Evolutionary conservation across 2,113 vertebrate species (phyloP), one percentile per base, ranked within the genome.

Genomic region (Cyprinodon tularosa): DNA sequence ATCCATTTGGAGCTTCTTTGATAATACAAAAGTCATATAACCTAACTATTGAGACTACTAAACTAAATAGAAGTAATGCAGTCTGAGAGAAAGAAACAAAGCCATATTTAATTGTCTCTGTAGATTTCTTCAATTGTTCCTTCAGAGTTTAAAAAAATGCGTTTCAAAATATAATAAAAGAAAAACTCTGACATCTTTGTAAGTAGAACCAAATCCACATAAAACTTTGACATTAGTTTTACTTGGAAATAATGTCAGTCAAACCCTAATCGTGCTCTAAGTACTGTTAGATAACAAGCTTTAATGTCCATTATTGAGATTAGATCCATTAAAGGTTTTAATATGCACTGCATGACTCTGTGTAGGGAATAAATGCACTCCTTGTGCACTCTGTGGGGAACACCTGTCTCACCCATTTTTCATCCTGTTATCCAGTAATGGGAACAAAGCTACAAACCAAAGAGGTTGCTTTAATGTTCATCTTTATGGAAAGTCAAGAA

Each of bases 251-350:
- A 60, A 11, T 29, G 37, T 68, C 60, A 15, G 37, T 40, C 45
- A 29, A 53, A 57, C 37, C n/a, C 53, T 62, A 69, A 47, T 50
- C 40, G 67, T 8, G 65, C 63, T 53, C 45, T 50, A 38, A 63
- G 13, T 40, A 20, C 47, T 63, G 15, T 42, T 14, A 42, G 47
- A 39, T 63, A 64, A 69, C 60, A 13, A 63, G 60, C 60, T 63
- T 57, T 39, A 12, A 63, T 69, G 60, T 47, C 62, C 66, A 53
- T 20, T 69, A 64, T 44, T 68, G 59, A 63, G 11, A 50, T 69
- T 69, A 63, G 45, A 47, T 64, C 60, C 74, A 69, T 50, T 44
- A 69, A 39, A 13, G 60, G 39, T 64, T 69, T 68, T 53, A 47
- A 37, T 50, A 68, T 40, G 17, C 67, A 36, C 37, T n/a, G 12